phyloP scores from a whole-genome alignment of 2,797 vertebrate species.

The Arnoldichthys spilopterus region DNA sequence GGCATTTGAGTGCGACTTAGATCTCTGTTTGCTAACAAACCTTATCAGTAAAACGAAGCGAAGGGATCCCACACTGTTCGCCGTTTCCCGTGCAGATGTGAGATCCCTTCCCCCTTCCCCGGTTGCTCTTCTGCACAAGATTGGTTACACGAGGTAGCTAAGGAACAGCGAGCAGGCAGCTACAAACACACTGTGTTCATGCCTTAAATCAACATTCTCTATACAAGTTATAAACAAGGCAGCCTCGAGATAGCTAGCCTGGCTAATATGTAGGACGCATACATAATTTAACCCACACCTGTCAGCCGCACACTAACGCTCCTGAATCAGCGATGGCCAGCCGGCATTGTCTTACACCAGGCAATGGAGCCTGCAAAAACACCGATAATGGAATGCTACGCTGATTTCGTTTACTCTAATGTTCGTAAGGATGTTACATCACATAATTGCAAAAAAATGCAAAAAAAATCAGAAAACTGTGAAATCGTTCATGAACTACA shows the following conservation, averaged over 20 bases:
- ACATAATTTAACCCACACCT: constrained; percentile 60
- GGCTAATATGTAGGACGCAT: constrained; percentile 54
- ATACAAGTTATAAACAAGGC: background rate
- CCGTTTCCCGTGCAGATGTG: constrained; percentile 53
- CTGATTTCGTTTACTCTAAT: constrained; percentile 3
- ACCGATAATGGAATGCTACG: background rate
- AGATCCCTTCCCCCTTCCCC: constrained; percentile 43
- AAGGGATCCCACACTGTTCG: constrained; percentile 10
- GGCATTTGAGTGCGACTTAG: constrained; percentile 31
- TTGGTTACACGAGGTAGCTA: constrained; percentile 6
- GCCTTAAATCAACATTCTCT: background rate
- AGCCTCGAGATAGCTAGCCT: background rate
- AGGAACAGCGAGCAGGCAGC: constrained; percentile 6
- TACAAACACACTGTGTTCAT: background rate
- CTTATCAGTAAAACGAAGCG: background rate
- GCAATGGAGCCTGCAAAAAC: background rate
- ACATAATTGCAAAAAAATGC: background rate
- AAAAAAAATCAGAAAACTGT: constrained; percentile 2
- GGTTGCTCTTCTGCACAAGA: constrained; percentile 33
- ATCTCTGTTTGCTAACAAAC: constrained; percentile 32
- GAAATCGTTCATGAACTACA: background rate
- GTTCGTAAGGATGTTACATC: background rate
- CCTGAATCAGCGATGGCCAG: constrained; percentile 62
- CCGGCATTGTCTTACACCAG: constrained; percentile 68
- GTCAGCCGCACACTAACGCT: constrained; percentile 61